A percentile compares a stretch with the other conserved stretches of the same genome.
phyloP scores from a whole-genome alignment of 2,888 invertebrate species.

The Gerosis bhagava region DNA sequence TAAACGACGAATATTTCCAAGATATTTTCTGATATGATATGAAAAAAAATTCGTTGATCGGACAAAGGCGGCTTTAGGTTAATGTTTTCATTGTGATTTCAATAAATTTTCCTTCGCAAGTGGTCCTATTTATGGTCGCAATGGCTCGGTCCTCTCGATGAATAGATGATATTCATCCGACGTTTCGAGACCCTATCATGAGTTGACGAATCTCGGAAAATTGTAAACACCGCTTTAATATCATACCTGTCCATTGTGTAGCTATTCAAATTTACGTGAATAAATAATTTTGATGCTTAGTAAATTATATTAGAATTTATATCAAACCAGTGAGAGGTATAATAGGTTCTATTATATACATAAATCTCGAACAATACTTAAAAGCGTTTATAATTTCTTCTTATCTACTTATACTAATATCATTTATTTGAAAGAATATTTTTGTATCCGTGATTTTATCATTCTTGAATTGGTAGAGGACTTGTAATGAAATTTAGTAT shows the following conservation, averaged over 20 bases:
- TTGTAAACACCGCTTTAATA: conserved; percentile 45
- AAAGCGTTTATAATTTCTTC: no score
- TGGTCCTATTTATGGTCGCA: conserved; percentile 68
- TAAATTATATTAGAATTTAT: no score
- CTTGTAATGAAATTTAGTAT: no score
- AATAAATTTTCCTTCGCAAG: conserved; percentile 75
- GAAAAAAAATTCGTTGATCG: conserved; percentile 61
- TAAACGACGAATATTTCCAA: conserved; percentile 63
- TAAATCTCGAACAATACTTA: no score
- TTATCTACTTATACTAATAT: no score
- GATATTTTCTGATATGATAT: conserved; percentile 48
- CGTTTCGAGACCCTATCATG: conserved; percentile 67
- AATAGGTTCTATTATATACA: no score
- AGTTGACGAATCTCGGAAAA: conserved; percentile 62
- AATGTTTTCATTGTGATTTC: conserved; percentile 74
- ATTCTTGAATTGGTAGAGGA: no score
- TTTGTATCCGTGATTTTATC: no score
- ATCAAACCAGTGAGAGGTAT: no score
- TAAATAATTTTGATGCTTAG: background rate
- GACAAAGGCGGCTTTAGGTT: conserved; percentile 65
- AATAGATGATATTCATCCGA: conserved; percentile 75
- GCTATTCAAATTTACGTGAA: conserved; percentile 6
- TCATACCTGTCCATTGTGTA: conserved; percentile 22
- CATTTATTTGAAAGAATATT: no score
- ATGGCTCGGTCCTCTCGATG: conserved; percentile 63